These are phyloP conservation scores for Sphecodes monilicornis DNA, from an alignment of 2,888 invertebrate genomes.

Conservation along the genomic window DNA sequence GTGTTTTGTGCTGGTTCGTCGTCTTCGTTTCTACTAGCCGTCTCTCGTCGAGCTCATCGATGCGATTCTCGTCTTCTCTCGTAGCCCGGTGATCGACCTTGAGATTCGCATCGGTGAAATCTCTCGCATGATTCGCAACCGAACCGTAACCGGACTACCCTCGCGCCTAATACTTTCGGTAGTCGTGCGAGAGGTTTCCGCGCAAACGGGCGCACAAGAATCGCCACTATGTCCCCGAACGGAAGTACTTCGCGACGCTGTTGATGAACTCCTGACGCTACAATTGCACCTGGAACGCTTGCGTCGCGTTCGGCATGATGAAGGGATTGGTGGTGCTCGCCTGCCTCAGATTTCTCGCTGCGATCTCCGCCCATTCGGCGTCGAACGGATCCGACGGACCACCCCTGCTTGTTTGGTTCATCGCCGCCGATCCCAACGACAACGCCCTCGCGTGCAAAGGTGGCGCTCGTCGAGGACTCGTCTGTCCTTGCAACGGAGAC, in stretches of 20 bases:
- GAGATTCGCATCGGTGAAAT: neutral
- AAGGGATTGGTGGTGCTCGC: constrained; percentile 87
- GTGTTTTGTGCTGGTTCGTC: constrained; percentile 58
- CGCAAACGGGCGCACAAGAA: constrained; percentile 56
- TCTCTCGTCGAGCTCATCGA: constrained; percentile 39
- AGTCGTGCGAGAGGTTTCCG: constrained; percentile 62
- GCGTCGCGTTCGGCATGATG: constrained; percentile 85
- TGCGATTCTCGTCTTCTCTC: neutral
- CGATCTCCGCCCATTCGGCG: constrained; percentile 92
- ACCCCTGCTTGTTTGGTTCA: constrained; percentile 68
- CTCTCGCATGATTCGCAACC: neutral
- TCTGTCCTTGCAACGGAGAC: constrained; percentile 74
- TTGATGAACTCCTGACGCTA: constrained; percentile 84
- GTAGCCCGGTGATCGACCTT: constrained; percentile 8
- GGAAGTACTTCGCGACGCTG: constrained; percentile 79
- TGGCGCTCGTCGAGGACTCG: constrained; percentile 85
- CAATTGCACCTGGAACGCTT: constrained; percentile 88
- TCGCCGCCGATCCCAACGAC: constrained; percentile 85
- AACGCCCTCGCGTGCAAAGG: constrained; percentile 85
- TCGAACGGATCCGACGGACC: constrained; percentile 90
- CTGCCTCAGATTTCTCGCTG: constrained; percentile 85
- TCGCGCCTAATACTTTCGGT: constrained; percentile 62
- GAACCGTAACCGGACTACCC: neutral
- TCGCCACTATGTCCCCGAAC: constrained; percentile 77
- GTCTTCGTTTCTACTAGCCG: constrained; percentile 59